A percentile compares a stretch with the other conserved stretches of the same genome.
Evolutionary conservation across 2,797 vertebrate genomes (phyloP).

Genomic region (Neosalanx taihuensis): DNA sequence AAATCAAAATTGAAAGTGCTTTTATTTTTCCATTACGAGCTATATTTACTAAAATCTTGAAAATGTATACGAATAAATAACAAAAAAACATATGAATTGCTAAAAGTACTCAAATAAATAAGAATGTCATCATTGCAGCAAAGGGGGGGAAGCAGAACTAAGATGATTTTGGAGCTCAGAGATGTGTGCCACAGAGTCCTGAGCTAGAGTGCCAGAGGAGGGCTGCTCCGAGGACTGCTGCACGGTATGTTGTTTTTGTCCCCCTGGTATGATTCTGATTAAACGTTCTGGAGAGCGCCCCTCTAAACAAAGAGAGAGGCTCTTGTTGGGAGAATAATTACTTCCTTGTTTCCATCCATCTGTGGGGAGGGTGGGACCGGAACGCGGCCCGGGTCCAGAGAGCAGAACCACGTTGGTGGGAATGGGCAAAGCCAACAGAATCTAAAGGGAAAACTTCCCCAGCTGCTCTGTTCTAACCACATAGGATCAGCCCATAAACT

Average conservation of each 20-base stretch:
- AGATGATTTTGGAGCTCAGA: conserved; percentile 34
- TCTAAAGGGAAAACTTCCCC: conserved; percentile 37
- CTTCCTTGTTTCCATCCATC: conserved; percentile 56
- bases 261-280: conserved; percentile 62
- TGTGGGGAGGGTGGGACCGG: conserved; percentile 47
- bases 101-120: too few relatives aligned
- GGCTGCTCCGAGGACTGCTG: conserved; percentile 26
- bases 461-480: not conserved
- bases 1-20: conserved; percentile 11
- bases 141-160: conserved; percentile 27
- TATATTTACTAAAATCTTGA: too few relatives aligned
- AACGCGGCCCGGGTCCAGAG: not conserved
- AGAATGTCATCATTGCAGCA: conserved; percentile 43
- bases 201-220: conserved; percentile 34
- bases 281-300: conserved; percentile 48
- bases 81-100: too few relatives aligned
- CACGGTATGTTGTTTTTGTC: conserved; percentile 54
- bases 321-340: conserved; percentile 64
- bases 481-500: not conserved
- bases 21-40: too few relatives aligned
- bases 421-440: conserved; percentile 14
- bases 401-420: not conserved
- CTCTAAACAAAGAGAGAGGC: conserved; percentile 60
- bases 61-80: too few relatives aligned
- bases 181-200: conserved; percentile 49